Base-by-base conservation (phyloP, 2,797 vertebrate species). In the Fringilla coelebs region DNA sequence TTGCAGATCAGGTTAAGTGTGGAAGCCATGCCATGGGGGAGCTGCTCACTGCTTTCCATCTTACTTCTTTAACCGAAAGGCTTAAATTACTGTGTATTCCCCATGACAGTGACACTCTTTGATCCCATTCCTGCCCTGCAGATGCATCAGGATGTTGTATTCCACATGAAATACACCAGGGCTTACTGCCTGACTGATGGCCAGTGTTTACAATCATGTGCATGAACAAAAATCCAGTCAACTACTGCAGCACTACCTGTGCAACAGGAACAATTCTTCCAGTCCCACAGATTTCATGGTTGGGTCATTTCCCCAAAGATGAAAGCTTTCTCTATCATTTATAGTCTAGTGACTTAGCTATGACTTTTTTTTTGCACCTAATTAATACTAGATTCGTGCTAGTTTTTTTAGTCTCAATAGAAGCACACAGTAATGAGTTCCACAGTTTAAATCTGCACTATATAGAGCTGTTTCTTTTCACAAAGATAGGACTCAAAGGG, bases 111-210 rank as follows among this genome's bases (percentile, higher is more conserved):
- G 48, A 16, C 3, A 28, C 8, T 5, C 32, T 54, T 36, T 68
- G 49, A 73, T 77, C 24, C 72, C 11, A 9, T 40, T 43, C 71
- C 71, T 81, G 49, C 45, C 46, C 71, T 82, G 46, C 54, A 90
- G 52, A 58, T 1, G 0, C 13, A 45, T 6, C 2, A 2, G 49
- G 29, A 43, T 7, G 11, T 29, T 65, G 24, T 17, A 60, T 51
- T 82, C 31, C 73, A 60, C 8, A 5, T 28, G 51, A 91, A 73
- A 51, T 8, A n/a, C 49, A 70, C 8, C 68, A 77, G 55, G 49
- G 7, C 29, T 73, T 7, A 32, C 28, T 46, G 57, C 22, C 74
- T 49, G 57, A 66, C 40, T 43, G 66, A 70, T n/a, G n/a, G 49
- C 66, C 28, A 66, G 1, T 19, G 55, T 21, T 80, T 46, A 60